Conservation (phyloP, 2,797 vertebrate genomes). For the Clarias fuscus region DNA sequence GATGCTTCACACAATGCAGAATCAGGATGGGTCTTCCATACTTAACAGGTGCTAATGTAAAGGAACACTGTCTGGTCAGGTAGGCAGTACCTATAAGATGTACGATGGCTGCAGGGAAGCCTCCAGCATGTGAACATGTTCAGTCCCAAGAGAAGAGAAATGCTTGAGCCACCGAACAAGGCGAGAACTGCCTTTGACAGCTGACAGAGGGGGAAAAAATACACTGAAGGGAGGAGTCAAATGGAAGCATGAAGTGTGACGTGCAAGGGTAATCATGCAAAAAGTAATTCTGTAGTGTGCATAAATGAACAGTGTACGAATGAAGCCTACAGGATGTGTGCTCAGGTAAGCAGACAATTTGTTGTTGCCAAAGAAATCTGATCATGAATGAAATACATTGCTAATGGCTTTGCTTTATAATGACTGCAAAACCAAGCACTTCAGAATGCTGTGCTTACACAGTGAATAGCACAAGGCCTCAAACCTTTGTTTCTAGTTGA, state of each 20-base stretch:
- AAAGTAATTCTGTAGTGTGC: conserved; percentile 55
- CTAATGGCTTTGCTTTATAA: conserved; percentile 42
- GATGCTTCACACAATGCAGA: conserved; percentile 46
- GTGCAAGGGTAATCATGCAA: conserved; percentile 51
- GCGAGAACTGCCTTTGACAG: conserved; percentile 66
- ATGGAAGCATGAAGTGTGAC: conserved; percentile 42
- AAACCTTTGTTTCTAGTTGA: conserved; percentile 35
- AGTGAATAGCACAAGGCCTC: conserved; percentile 16
- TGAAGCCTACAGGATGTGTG: conserved; percentile 42
- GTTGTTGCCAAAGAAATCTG: conserved; percentile 27
- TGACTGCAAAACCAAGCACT: conserved; percentile 9
- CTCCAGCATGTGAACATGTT: conserved; percentile 68
- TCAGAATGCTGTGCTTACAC: conserved; percentile 8
- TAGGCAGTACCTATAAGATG: conserved; percentile 72
- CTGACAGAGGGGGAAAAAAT: conserved; percentile 59
- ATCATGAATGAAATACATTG: conserved; percentile 43
- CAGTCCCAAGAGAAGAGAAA: conserved; percentile 67
- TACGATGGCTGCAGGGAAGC: conserved; percentile 73
- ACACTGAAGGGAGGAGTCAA: conserved; percentile 45
- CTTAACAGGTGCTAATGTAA: conserved; percentile 69
- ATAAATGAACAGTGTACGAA: conserved; percentile 51
- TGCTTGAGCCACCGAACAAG: conserved; percentile 64
- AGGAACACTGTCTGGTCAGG: conserved; percentile 63
- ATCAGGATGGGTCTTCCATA: conserved; percentile 60
- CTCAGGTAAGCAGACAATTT: conserved; percentile 53